A percentile compares a stretch with the other conserved stretches of the same genome.
Conservation (phyloP, 2,113 vertebrate species). For the Eptesicus fuscus region DNA sequence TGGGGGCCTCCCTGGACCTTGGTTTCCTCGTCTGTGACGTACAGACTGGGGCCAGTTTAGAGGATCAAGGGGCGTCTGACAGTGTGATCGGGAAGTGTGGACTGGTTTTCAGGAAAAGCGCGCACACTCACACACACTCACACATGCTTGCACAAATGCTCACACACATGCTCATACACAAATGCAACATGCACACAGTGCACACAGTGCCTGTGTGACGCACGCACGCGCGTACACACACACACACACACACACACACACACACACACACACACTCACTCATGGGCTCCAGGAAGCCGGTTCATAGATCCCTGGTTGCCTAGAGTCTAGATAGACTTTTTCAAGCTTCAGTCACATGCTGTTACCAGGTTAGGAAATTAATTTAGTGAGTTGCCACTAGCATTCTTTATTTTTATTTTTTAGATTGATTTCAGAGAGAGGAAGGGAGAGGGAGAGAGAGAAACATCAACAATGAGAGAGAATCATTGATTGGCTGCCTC, state of each 20-base stretch:
- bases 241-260: accelerated
- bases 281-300: accelerated
- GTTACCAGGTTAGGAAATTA: neutral
- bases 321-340: neutral
- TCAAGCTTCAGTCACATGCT: neutral
- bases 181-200: neutral
- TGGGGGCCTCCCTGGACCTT: neutral
- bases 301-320: neutral
- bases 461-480: no score
- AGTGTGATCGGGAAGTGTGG: accelerated
- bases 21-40: neutral
- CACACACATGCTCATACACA: neutral
- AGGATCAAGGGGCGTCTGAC: neutral
- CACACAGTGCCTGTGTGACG: neutral
- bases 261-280: no score
- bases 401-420: no score
- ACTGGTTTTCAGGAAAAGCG: neutral
- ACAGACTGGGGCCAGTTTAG: neutral
- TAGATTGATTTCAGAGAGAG: no score
- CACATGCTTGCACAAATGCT: accelerated
- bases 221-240: no score
- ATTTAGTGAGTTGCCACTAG: neutral
- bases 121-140: neutral
- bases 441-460: no score
- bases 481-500: no score